Base-by-base conservation (phyloP, 2,113 vertebrate species). In the Picathartes gymnocephalus region DNA sequence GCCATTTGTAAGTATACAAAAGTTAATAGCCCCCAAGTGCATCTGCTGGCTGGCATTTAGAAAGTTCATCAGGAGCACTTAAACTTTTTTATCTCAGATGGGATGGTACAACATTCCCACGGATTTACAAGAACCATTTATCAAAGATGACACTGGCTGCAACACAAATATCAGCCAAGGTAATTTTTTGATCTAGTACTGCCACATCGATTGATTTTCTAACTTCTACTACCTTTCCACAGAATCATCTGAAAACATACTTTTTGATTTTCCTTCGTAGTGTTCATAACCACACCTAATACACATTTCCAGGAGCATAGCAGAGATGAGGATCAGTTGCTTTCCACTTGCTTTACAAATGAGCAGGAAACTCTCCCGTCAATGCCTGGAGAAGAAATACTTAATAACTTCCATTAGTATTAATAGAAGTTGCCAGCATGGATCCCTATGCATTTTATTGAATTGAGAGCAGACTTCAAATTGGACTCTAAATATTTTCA, bases 31-130 rank as follows among this genome's bases (percentile, higher is more conserved):
- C n/a, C 90, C 37, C 39, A 83, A 50, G 53, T 40, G 35, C 58
- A 90, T 78, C 86, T 97, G 87, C 61, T 91, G 33, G n/a, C 62
- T 97, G 92, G 74, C 81, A 96, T 97, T 98, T 96, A 90, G 57
- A 96, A 98, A 97, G 96, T 97, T 98, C 96, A 96, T 88, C 74
- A 95, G 92, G 73, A 95, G 13, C 85, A 79, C 48, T 97, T 97
- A 58, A 77, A 96, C 68, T 94, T 96, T 96, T 97, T 83, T 88
- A 39, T 92, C 81, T 96, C 89, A 54, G 6, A 80, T 79, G 84
- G 81, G 93, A 95, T 39, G 27, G 44, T 76, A 68, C 42, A 82
- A 76, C 73, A 94, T 97, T 95, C 88, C 42, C 39, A 4, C 4
- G 47, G 92, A 97, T 96, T 97, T 98, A 90, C 76, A 96, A 92